Conservation (phyloP, 2,113 vertebrate species). For the Hypocryptadius cinnamomeus region DNA sequence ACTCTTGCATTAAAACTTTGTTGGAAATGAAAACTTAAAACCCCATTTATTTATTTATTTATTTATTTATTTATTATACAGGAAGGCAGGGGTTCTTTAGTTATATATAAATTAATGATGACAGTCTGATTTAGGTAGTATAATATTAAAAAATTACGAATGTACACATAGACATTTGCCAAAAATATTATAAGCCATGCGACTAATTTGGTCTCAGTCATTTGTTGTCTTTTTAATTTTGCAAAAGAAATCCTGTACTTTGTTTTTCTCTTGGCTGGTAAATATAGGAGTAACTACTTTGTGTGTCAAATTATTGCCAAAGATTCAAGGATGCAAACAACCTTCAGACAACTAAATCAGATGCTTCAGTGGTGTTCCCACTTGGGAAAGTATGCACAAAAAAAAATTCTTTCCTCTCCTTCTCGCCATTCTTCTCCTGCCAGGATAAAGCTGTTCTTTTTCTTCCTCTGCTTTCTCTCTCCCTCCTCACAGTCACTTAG, state of each 20-base stretch:
- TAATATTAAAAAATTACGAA: background rate
- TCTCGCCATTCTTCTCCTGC: background rate
- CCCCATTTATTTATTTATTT: accelerated
- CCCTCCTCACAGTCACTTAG: background rate
- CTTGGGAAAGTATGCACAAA: background rate
- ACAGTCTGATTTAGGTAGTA: background rate
- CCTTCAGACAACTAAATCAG: background rate
- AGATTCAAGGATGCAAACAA: background rate
- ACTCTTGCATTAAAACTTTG: background rate
- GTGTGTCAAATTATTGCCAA: background rate
- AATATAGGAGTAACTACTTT: background rate
- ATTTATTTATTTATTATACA: background rate
- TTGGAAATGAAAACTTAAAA: background rate
- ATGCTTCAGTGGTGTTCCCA: background rate
- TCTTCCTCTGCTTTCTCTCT: background rate
- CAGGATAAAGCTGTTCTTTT: background rate
- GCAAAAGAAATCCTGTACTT: background rate
- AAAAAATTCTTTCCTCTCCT: background rate
- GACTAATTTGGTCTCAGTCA: background rate
- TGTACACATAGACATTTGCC: background rate
- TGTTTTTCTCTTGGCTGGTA: background rate
- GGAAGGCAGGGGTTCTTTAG: background rate
- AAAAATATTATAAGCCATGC: background rate
- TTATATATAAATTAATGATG: background rate
- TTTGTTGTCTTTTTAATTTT: background rate